Conservation (phyloP, 2,888 invertebrate species). For the Hirudinaria manillensis region DNA sequence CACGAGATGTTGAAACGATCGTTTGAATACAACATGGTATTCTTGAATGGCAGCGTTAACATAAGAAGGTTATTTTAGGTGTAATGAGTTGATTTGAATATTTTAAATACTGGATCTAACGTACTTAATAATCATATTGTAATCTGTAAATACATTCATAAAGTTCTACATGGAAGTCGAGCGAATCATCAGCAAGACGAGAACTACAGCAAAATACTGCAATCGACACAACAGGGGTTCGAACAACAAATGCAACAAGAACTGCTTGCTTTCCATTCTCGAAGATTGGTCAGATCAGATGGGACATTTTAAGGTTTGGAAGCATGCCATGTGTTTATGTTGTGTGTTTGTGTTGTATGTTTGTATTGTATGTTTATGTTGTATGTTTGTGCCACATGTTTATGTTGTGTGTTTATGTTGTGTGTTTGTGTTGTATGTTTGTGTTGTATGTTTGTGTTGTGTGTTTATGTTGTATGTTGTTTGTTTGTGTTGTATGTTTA, state of each 20-base stretch:
- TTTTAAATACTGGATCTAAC: not conserved
- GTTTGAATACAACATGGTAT: too few species aligned
- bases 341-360: not conserved
- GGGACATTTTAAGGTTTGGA: slow-evolving; percentile 35
- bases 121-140: not conserved
- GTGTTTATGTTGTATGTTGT: too few species aligned
- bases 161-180: slow-evolving; percentile 24
- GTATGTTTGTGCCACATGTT: not conserved
- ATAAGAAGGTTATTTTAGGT: not conserved
- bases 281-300: slow-evolving; percentile 39
- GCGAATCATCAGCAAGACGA: not conserved
- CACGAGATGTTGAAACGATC: too few species aligned
- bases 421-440: not conserved
- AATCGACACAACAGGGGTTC: not conserved
- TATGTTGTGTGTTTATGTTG: not conserved
- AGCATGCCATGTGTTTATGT: not conserved
- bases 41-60: too few species aligned
- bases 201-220: not conserved
- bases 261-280: slow-evolving; percentile 33
- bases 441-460: too few species aligned
- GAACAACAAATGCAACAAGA: not conserved
- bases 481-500: too few species aligned
- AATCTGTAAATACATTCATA: not conserved
- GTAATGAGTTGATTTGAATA: not conserved
- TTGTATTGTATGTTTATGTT: too few species aligned